Base-by-base conservation (phyloP, 2,113 vertebrate species). In the Sterna hirundo region DNA sequence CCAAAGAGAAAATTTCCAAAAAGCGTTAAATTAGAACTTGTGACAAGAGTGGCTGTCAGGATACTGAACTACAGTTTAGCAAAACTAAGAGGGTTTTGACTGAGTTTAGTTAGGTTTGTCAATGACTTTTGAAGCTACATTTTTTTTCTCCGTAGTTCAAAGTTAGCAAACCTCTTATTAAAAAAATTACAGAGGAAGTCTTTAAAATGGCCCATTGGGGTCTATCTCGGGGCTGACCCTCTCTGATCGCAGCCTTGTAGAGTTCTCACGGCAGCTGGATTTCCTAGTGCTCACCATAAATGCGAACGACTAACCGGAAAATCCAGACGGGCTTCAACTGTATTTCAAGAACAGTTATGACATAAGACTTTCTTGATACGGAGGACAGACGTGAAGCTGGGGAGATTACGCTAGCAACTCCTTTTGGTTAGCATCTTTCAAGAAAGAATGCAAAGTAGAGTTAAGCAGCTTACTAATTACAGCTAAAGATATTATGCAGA, bases 311-410 rank as follows among this genome's bases (percentile, higher is more conserved):
- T 27, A 92, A 90, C 54, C 5, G 30, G 78, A 95, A 95, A 89
- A 89, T 89, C 88, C 77, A 86, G 75, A 58, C 32, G 23, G n/a
- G 34, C 29, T 82, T 89, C 74, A 71, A 64, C 78, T n/a, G 55
- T 44, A 64, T 83, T 93, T 87, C 94, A 94, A 70, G 55, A 96
- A 92, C 47, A 85, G 65, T 79, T 96, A 84, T 65, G 47, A 92
- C 66, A 9, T 42, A 83, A 85, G 66, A 86, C 14, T 78, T 88
- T 82, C 69, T 61, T 75, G 88, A 78, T 58, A 80, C 21, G 42
- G 49, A 89, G 44, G 38, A 47, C 23, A 81, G 92, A 86, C 7
- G 29, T 25, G 57, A 78, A 80, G 40, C 51, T 84, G 42, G 32
- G 76, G 62, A 91, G 69, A 88, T 62, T n/a, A 60, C 47, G 40